Evolutionary conservation across 37 sponge, comb jelly and placozoan species (phyloP).

Genomic region (Ianthella basta): DNA sequence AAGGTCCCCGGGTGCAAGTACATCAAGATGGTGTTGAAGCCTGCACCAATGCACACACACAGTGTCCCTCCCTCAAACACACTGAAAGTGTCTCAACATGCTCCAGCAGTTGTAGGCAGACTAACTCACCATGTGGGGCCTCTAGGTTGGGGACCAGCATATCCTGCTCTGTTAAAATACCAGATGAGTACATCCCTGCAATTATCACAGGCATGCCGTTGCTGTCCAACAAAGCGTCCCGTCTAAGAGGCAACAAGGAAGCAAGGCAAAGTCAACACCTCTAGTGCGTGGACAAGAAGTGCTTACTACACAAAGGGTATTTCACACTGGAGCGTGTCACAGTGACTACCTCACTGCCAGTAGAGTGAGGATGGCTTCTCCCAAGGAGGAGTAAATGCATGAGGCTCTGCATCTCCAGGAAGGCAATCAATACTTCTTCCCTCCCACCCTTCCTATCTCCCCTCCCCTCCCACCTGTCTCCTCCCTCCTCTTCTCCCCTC

Average conservation of each 20-base stretch:
- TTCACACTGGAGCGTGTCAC: too few relatives aligned
- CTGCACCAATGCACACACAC: background rate
- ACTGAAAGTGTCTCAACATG: background rate
- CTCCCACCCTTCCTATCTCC: too few relatives aligned
- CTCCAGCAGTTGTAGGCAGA: background rate
- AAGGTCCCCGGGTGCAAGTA: slow-evolving; percentile 2
- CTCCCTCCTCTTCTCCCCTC: too few relatives aligned
- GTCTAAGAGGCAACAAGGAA: background rate
- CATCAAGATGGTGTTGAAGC: slow-evolving; percentile 18
- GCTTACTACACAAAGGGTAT: background rate
- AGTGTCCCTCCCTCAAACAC: background rate
- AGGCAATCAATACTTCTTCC: too few relatives aligned
- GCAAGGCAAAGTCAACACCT: background rate
- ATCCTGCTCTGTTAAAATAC: background rate
- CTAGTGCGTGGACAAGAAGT: background rate
- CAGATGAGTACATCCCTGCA: slow-evolving; percentile 15
- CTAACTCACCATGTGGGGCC: slow-evolving; percentile 9
- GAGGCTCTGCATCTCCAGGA: too few relatives aligned
- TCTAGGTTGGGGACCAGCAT: slow-evolving; percentile 8
- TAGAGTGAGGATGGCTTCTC: too few relatives aligned
- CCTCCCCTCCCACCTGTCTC: too few relatives aligned
- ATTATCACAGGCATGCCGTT: slow-evolving; percentile 24
- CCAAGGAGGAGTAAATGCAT: too few relatives aligned
- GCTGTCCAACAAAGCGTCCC: slow-evolving; percentile 5
- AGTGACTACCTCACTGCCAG: too few relatives aligned